Evolutionary conservation across 2,113 vertebrate species (phyloP), one percentile per base, ranked within the genome.

Genomic region (Amia ocellicauda): DNA sequence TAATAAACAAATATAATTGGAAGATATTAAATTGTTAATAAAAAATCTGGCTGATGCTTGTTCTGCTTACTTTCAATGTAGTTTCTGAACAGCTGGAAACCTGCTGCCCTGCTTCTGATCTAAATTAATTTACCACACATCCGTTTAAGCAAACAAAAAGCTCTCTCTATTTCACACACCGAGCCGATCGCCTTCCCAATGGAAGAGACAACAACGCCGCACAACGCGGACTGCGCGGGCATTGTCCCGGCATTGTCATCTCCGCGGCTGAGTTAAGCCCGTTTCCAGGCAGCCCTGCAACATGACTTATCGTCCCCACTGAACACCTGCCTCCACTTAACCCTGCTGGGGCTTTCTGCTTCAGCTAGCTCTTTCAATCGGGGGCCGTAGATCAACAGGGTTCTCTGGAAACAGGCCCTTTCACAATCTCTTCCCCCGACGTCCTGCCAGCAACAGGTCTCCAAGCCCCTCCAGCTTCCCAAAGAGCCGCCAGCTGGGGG

Each of bases 281-380:
- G 70, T 69, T 66, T 47, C 53, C 72, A 40, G 59, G 58, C 54
- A 54, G 52, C 29, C 52, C 27, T 60, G 62, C 69, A 66, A 63
- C 47, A 55, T 9, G 62, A 62, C 60, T 77, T 63, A 63, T 74
- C 63, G 22, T 67, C 51, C 65, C 66, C 64, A 60, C 4, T 4
- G 79, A 85, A 87, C 80, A 87, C 83, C 87, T 89, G 83, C 85
- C 86, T 89, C 81, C 86, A 88, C 80, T 86, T 88, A 88, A 91
- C 82, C 86, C 83, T 83, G 82, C 77, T 68, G 76, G 82, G 78
- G 77, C 83, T 90, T 92, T 91, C 85, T 90, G 87, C 88, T 82
- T 88, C 82, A 87, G 83, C 83, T 91, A 75, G 69, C 79, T 81
- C 76, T 89, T 88, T 90, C 84, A 90, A 69, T 63, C 71, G 70